Evolutionary conservation across 2,113 vertebrate genomes (phyloP).

Genomic region (Platysternon megacephalum): DNA sequence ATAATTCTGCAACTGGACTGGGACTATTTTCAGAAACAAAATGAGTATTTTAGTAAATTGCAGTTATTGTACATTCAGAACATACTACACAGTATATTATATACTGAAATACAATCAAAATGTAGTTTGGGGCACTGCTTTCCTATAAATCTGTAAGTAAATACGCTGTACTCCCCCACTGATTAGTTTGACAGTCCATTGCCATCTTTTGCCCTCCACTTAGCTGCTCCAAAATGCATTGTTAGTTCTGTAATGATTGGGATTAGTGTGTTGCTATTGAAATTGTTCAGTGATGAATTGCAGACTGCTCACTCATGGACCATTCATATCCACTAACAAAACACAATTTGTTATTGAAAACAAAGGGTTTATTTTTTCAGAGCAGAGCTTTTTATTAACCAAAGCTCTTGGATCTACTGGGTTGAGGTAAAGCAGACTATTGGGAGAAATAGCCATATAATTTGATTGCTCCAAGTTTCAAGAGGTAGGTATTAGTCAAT

Average conservation of each 20-base stretch:
- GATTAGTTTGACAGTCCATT: slow-evolving; percentile 52
- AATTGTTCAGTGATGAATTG: slow-evolving; percentile 61
- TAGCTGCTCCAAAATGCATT: slow-evolving; percentile 50
- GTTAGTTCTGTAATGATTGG: slow-evolving; percentile 59
- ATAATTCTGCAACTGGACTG: slow-evolving; percentile 25
- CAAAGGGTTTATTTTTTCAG: slow-evolving; percentile 42
- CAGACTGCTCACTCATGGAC: slow-evolving; percentile 24
- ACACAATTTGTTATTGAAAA: slow-evolving; percentile 57
- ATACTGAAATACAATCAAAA: slow-evolving; percentile 45
- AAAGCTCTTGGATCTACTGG: slow-evolving; percentile 7
- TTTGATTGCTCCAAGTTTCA: slow-evolving; percentile 6
- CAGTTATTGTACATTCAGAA: slow-evolving; percentile 35
- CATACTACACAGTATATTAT: background rate
- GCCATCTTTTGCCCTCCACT: slow-evolving; percentile 61
- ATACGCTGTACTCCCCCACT: slow-evolving; percentile 64
- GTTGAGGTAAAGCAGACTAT: slow-evolving; percentile 19
- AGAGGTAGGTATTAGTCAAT: slow-evolving; percentile 11
- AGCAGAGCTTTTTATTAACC: background rate
- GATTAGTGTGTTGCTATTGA: slow-evolving; percentile 60
- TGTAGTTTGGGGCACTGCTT: slow-evolving; percentile 37
- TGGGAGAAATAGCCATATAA: background rate
- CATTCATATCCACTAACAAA: slow-evolving; percentile 59
- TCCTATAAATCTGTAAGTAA: slow-evolving; percentile 20
- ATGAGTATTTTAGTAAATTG: background rate
- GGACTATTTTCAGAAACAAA: slow-evolving; percentile 49